Conservation (phyloP, 2,113 vertebrate species). For the Picathartes gymnocephalus region DNA sequence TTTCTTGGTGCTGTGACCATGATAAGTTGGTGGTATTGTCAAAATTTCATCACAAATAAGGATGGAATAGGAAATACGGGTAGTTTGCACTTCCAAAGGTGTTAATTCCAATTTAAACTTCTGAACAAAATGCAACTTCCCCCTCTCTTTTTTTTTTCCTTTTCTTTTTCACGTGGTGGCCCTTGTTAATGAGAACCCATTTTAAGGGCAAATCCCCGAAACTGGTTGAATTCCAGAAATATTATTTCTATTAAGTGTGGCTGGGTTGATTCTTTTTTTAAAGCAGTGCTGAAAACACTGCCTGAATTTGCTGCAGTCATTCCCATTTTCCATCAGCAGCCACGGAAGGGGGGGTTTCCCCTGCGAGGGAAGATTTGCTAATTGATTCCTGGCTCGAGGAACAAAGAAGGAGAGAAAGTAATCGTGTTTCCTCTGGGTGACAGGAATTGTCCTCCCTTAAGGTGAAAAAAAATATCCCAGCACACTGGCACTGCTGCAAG, state of each 20-base stretch:
- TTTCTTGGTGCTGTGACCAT: neutral
- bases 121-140: neutral
- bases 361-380: neutral
- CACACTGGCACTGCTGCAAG: neutral
- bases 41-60: neutral
- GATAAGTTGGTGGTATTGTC: neutral
- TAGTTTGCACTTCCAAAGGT: neutral
- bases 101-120: neutral
- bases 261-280: neutral
- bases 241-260: neutral
- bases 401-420: slow-evolving; percentile 19
- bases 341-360: neutral
- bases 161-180: neutral
- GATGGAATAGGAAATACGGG: neutral
- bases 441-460: neutral
- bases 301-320: neutral
- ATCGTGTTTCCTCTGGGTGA: neutral
- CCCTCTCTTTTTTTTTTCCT: fast-evolving
- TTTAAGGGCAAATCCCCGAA: neutral
- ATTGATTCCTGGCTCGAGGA: neutral
- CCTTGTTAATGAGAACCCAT: neutral
- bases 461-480: neutral
- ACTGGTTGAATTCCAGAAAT: neutral
- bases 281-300: neutral
- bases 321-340: neutral